These are phyloP conservation scores for Candidula unifasciata DNA, from an alignment of 2,888 invertebrate genomes.

Conservation along the genomic window DNA sequence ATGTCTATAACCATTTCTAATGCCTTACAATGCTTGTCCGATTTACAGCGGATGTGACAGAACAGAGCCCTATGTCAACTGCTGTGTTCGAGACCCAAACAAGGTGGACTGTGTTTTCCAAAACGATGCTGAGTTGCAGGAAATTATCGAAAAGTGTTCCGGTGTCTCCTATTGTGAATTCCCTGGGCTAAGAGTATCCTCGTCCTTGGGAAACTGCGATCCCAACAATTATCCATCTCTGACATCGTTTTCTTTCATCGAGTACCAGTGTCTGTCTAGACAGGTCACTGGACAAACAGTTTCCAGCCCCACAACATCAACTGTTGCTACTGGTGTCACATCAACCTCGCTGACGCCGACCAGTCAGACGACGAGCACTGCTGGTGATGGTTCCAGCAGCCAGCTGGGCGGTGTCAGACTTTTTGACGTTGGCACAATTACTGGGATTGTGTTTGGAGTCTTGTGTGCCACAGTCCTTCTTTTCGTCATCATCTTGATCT, in stretches of 20 bases:
- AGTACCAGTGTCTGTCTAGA: not conserved
- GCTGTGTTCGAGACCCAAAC: conserved; percentile 4
- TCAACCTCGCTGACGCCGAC: too few species aligned
- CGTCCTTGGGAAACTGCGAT: not conserved
- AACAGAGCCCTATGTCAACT: not conserved
- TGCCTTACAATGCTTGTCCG: not conserved
- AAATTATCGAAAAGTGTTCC: not conserved
- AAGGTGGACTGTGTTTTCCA: not conserved
- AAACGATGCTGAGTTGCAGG: conserved; percentile 11
- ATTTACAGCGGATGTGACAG: not conserved
- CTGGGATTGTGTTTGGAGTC: too few species aligned
- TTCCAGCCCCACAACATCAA: too few species aligned
- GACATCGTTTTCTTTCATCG: conserved; percentile 12
- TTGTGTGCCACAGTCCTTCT: too few species aligned
- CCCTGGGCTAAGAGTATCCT: not conserved
- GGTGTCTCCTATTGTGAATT: not conserved
- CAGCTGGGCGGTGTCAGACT: too few species aligned
- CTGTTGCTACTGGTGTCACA: too few species aligned
- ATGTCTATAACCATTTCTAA: too few species aligned
- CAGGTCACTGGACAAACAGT: too few species aligned
- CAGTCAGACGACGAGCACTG: too few species aligned
- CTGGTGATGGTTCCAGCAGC: too few species aligned
- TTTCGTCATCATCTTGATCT: too few species aligned
- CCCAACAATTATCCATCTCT: not conserved
- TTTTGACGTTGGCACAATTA: too few species aligned